Base-by-base conservation (phyloP, 2,888 invertebrate genomes). In the Drosophila incognita region DNA sequence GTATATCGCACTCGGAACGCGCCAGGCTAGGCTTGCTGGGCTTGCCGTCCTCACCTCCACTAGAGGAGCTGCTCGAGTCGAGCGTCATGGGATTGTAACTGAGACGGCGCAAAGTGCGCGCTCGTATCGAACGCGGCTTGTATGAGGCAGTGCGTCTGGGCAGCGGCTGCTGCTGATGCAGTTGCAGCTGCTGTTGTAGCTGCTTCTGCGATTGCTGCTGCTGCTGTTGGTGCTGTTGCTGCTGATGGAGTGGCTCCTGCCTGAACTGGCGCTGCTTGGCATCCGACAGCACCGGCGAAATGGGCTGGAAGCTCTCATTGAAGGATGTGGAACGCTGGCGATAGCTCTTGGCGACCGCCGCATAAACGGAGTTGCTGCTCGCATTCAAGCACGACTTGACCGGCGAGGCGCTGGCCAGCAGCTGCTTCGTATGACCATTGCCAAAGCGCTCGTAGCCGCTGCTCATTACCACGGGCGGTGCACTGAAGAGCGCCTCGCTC, bases 81-180 rank as follows among this genome's bases (percentile, higher is more conserved):
- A 94, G 92, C 8, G 94, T 94, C 83, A 94, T 94, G 31, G 95
- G 95, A 92, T 95, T 95, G 83, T 95, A 95, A 75, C 94, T 94
- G 75, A 95, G 93, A 15, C 95, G 92, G 4, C 92, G 85, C 64
- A 93, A 72, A 49, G 95, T 95, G 49, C 95, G 93, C 60, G 95
- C 95, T 59, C 94, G 93, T 46, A 94, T 93, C 53, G 94, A 94
- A 57, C 94, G 94, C 15, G 93, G 92, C 59, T 93, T 93, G 73
- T 92, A 93, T 18, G 88, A 81, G 5, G 87, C 81, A 5, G 81
- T 62, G 42, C 87, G 88, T 21, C 87, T 68, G 0, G 90, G 81
- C 38, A 82, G 42, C 0, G 85, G 56, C 35, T 65, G n/a, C 52
- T 61, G 62, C 18, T 33, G 62, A n/a, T 62, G 67, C 33, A 21